These are phyloP conservation scores for Leuciscus idus DNA, from an alignment of 2,113 vertebrate genomes.

Conservation along the genomic window DNA sequence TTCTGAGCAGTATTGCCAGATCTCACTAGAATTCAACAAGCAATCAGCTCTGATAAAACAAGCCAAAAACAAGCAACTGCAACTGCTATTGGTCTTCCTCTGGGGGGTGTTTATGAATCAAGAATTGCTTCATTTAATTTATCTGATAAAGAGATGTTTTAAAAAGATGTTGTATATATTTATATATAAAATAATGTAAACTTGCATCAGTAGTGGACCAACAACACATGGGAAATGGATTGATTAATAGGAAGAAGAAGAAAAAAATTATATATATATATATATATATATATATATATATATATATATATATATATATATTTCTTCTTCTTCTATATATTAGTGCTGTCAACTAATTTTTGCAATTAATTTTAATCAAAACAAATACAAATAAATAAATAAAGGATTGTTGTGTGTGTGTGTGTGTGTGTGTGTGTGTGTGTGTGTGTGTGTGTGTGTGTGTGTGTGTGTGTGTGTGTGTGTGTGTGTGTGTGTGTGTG, in stretches of 20 bases:
- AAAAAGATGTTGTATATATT: neutral
- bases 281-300: too few species aligned
- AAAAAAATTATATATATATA: too few species aligned
- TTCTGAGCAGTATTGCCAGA: constrained; percentile 3
- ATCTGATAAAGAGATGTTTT: neutral
- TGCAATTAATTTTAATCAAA: neutral
- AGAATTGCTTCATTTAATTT: neutral
- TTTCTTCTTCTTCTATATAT: too few species aligned
- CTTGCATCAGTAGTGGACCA: too few species aligned
- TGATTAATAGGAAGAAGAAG: too few species aligned
- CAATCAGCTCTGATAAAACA: neutral
- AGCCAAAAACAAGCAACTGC: neutral
- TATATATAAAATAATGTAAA: too few species aligned
- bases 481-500: too few species aligned
- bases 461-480: too few species aligned
- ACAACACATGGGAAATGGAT: too few species aligned
- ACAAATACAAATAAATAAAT: neutral
- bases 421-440: neutral
- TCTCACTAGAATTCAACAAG: neutral
- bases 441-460: neutral
- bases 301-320: too few species aligned
- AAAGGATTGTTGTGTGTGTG: neutral
- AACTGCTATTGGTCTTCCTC: neutral
- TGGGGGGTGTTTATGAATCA: neutral
- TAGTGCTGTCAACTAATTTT: too few species aligned